These are phyloP conservation scores for Enteromius mattozi DNA, from an alignment of 2,797 vertebrate species.

Conservation along the genomic window DNA sequence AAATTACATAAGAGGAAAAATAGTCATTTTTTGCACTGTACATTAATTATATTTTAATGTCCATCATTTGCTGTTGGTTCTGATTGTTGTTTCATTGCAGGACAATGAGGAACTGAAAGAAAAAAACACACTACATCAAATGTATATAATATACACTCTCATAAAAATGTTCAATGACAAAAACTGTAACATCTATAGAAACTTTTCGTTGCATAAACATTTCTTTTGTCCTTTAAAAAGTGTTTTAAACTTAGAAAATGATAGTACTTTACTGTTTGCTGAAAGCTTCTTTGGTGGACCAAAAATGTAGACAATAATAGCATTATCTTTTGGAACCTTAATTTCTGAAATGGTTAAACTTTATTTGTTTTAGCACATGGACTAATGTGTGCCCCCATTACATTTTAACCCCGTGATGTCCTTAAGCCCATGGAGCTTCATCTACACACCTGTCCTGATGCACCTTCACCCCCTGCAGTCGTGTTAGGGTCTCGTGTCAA, in stretches of 20 bases:
- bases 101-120: not conserved
- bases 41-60: not conserved
- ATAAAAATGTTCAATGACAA: not conserved
- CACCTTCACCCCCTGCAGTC: constrained; percentile 27
- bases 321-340: not conserved
- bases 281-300: not conserved
- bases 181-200: not conserved
- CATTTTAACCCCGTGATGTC: not conserved
- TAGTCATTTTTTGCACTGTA: not conserved
- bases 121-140: not conserved
- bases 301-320: not conserved
- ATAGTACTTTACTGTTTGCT: not conserved
- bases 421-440: constrained; percentile 1
- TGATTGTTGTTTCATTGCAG: not conserved
- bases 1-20: not conserved
- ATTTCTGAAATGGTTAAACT: not conserved
- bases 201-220: not conserved
- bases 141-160: constrained; percentile 3
- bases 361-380: not conserved
- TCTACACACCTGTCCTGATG: constrained; percentile 23
- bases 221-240: not conserved
- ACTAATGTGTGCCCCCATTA: not conserved
- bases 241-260: not conserved
- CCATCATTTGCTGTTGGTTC: not conserved
- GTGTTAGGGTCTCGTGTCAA: constrained; percentile 45